Base-by-base conservation (phyloP, 2,797 vertebrate species). In the Paratrypauchen microcephalus region DNA sequence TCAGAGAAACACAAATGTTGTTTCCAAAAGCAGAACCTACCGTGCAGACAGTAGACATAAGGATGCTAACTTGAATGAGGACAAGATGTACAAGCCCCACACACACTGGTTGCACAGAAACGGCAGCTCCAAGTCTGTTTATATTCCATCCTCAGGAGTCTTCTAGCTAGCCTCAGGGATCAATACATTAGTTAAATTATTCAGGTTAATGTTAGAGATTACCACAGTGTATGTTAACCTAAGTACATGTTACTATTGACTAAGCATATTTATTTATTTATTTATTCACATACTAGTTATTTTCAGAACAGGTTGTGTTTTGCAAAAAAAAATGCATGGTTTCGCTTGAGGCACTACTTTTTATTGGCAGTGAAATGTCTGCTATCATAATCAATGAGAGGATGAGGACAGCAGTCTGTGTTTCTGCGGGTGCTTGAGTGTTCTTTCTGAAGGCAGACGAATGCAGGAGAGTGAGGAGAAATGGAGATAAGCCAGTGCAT, bases 121-220 rank as follows among this genome's bases (percentile, higher is more conserved):
- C 74, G 87, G 76, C 72, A 86, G 84, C 88, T 85, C 30, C 26
- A 13, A 88, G 88, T 91, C 86, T 91, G 87, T 91, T 89, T 86
- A 80, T 82, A 91, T 88, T 88, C 70, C 80, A 85, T 80, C 88
- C 85, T 89, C 88, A 72, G 2, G 73, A 84, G 78, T 91, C 86
- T 83, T 73, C 79, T 83, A 75, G 88, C 87, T 68, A 83, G 87
- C 88, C 83, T 74, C 63, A 77, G 87, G 88, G 87, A 88, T 87
- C 80, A 58, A 81, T 78, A 78, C 74, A 81, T 74, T 80, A 86
- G 87, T 88, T 88, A 81, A 90, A 92, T 90, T 78, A 88, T 91
- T 89, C 76, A 87, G 73, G 65, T 62, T 45, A 62, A 62, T 41
- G 60, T 41, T 62, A 45, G n/a, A 60, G 30, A 45, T 41, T 62